These are phyloP conservation scores for Ginglymostoma cirratum DNA, from an alignment of 2,113 vertebrate species.

Conservation along the genomic window DNA sequence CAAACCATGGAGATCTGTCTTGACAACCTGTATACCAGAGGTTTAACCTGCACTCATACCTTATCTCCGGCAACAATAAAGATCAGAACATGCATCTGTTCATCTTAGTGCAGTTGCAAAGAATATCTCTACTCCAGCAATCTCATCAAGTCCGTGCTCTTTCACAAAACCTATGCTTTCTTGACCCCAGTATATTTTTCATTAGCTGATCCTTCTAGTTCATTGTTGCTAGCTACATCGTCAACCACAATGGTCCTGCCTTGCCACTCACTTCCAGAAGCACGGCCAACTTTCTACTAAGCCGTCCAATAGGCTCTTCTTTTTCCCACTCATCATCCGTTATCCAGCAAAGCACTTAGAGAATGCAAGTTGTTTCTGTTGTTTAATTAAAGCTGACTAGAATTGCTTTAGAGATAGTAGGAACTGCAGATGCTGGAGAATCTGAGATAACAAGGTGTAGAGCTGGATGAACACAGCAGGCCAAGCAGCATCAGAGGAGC, in stretches of 20 bases:
- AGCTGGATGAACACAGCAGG: too few relatives aligned
- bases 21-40: background rate
- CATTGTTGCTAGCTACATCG: background rate
- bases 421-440: too few relatives aligned
- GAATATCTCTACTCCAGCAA: background rate
- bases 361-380: background rate
- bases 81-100: background rate
- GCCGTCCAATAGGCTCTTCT: background rate
- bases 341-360: background rate
- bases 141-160: background rate
- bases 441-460: too few relatives aligned
- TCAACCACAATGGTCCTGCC: background rate
- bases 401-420: background rate
- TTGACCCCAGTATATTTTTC: background rate
- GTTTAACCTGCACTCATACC: background rate
- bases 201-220: background rate
- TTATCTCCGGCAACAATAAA: background rate
- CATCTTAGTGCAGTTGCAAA: background rate
- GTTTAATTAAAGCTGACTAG: background rate
- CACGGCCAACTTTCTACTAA: background rate
- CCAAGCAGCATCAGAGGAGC: too few relatives aligned
- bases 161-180: background rate
- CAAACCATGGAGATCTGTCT: background rate
- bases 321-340: background rate
- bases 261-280: background rate